Conservation (phyloP, 2,797 vertebrate species). For the Hydrocynus forskahlii region DNA sequence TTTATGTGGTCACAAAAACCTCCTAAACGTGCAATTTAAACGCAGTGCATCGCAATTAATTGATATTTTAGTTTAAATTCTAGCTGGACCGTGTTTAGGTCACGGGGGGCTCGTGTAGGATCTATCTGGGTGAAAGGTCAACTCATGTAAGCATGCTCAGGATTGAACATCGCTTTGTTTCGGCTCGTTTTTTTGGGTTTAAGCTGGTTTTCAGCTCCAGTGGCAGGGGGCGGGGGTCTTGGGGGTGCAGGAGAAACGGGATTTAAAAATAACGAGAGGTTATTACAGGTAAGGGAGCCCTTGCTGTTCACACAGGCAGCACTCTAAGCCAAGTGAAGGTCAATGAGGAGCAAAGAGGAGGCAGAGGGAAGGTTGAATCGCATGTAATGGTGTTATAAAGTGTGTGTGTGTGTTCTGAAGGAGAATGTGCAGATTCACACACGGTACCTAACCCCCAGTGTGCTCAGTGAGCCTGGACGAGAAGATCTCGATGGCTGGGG, state of each 20-base stretch:
- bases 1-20: too few species aligned
- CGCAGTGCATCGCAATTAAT: too few species aligned
- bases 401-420: too few species aligned
- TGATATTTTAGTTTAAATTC: constrained; percentile 17
- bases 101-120: not conserved
- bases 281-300: constrained; percentile 37
- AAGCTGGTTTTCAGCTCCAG: too few species aligned
- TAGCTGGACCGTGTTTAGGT: not conserved
- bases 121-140: constrained; percentile 79
- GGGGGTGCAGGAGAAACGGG: not conserved
- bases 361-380: too few species aligned
- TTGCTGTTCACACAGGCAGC: not conserved
- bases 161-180: not conserved
- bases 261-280: not conserved
- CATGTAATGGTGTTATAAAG: too few species aligned
- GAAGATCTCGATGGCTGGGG: too few species aligned
- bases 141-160: not conserved
- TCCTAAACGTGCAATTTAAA: too few species aligned
- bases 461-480: too few species aligned
- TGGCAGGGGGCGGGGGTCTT: too few species aligned
- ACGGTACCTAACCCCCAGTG: too few species aligned
- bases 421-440: too few species aligned
- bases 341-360: not conserved
- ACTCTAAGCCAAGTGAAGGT: constrained; percentile 53
- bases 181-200: not conserved